Evolutionary conservation across 2,888 invertebrate species (phyloP), one percentile per base, ranked within the genome.

Genomic region (Gymnocheta viridis): DNA sequence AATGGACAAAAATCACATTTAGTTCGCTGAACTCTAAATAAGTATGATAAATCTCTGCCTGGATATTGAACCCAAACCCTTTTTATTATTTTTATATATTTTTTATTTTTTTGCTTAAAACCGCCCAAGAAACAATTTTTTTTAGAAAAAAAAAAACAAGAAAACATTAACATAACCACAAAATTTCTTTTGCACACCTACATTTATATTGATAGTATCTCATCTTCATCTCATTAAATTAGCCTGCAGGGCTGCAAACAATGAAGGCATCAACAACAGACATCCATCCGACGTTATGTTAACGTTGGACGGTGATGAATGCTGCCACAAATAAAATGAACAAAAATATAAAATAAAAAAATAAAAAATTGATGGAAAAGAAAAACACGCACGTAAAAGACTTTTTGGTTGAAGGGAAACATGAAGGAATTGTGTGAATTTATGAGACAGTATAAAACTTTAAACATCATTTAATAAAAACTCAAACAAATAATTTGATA

Each of bases 101-200:
- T n/a, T n/a, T n/a, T n/a, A n/a, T n/a, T n/a, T n/a, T n/a, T n/a
- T 35, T 44, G 29, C 54, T 47, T 12, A 38, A 51, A 67, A 5
- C 41, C 32, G 58, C 44, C 74, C 17, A 54, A 27, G 7, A 47
- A 70, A 32, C 12, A 44, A 19, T 54, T 22, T n/a, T 38, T 27
- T 24, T 41, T 27, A 1, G 17, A 12, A 5, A 32, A 38, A 64
- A 47, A 49, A 56, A 17, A 73, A 54, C 29, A 64, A 47, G 41
- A 56, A 17, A 73, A 54, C 29, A 62, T 56, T 70, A 69, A 74
- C 49, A 38, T 51, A 80, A 83, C 83, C 80, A 64, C 80, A 83
- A 80, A n/a, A 83, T 80, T 83, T 83, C 66, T 66, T 80, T 83
- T 80, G 72, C 80, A 83, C 83, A 83, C 80, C 83, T 83, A 83